Evolutionary conservation across 2,113 vertebrate species (phyloP).

Genomic region (Hystrix cristata): DNA sequence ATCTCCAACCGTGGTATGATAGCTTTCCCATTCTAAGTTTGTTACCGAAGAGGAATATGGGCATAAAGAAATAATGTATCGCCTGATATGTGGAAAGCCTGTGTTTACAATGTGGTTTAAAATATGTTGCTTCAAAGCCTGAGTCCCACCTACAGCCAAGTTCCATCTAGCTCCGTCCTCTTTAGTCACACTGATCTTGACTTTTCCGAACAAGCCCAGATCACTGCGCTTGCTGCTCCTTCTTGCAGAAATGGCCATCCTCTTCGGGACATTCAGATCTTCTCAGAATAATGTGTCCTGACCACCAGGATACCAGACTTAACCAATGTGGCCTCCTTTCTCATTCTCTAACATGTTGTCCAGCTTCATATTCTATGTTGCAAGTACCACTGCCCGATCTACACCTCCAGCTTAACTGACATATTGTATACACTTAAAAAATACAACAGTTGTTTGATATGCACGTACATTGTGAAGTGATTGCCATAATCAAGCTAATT

Average conservation of each 20-base stretch:
- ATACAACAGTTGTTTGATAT: neutral
- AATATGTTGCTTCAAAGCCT: neutral
- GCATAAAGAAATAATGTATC: neutral
- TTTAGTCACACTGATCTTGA: neutral
- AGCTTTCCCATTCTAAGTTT: neutral
- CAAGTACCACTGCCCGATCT: neutral
- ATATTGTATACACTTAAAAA: neutral
- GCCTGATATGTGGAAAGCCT: neutral
- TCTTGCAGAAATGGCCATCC: neutral
- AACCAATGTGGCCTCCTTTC: neutral
- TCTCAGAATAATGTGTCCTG: neutral
- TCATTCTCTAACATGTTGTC: fast-evolving
- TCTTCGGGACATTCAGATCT: neutral
- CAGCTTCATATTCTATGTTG: neutral
- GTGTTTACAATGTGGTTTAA: neutral
- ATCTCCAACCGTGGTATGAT: neutral
- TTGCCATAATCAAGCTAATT: neutral
- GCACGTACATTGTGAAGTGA: neutral
- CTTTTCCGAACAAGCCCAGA: neutral
- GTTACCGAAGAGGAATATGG: neutral
- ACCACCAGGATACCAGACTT: neutral
- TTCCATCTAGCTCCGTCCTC: neutral
- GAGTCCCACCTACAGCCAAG: neutral
- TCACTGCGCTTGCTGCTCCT: neutral
- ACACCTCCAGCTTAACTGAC: neutral